Evolutionary conservation across 2,797 vertebrate genomes (phyloP).

Genomic region (Enteromius treurensis): DNA sequence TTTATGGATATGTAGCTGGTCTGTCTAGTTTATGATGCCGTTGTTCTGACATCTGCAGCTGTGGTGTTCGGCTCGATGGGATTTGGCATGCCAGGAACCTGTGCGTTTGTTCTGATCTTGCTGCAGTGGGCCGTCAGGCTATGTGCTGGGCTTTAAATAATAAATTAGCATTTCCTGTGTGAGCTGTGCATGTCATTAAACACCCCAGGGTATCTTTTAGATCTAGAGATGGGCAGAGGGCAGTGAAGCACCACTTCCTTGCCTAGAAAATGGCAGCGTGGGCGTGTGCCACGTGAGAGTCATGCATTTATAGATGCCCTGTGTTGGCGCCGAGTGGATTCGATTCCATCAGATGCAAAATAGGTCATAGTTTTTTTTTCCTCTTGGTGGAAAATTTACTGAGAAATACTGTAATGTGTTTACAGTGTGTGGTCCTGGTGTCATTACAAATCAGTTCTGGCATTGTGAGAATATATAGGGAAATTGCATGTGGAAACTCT

Average conservation of each 20-base stretch:
- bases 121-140: not conserved
- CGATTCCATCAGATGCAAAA: conserved; percentile 33
- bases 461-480: not conserved
- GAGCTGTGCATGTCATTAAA: conserved; percentile 52
- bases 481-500: conserved; percentile 6
- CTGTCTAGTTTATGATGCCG: conserved; percentile 23
- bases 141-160: conserved; percentile 53
- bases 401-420: conserved; percentile 34
- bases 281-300: conserved; percentile 35
- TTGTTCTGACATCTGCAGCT: conserved; percentile 20
- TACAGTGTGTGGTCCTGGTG: conserved; percentile 23
- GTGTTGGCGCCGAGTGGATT: conserved; percentile 19
- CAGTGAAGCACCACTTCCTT: conserved; percentile 29
- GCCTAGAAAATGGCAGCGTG: conserved; percentile 29
- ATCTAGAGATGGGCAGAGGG: conserved; percentile 44
- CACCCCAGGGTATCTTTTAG: conserved; percentile 45
- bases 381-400: not conserved
- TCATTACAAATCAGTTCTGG: conserved; percentile 1
- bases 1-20: conserved; percentile 23
- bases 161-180: conserved; percentile 39
- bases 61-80: conserved; percentile 31
- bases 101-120: conserved; percentile 49
- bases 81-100: conserved; percentile 21
- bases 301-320: conserved; percentile 30
- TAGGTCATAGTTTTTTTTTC: not conserved